Evolutionary conservation across 2,888 invertebrate species (phyloP), one percentile per base, ranked within the genome.

Genomic region (Trypoxylon attenuatum): DNA sequence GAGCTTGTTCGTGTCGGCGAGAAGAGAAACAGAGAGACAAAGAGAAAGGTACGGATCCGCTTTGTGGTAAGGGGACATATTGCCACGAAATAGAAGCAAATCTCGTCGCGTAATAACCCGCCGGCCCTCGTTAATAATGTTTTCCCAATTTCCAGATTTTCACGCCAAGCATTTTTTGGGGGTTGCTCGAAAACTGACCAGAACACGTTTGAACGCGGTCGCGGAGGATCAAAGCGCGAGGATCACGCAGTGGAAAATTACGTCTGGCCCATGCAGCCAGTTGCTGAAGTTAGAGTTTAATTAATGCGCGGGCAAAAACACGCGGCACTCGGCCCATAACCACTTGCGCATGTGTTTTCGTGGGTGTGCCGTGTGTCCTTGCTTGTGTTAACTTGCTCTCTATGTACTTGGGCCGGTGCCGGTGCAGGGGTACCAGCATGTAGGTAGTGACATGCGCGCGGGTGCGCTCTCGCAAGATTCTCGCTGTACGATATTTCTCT

Each of bases 261-360:
- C 71, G 55, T 73, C 58, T 71, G 68, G 67, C 59, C 59, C 49
- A 49, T 57, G 64, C 66, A 64, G 57, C 43, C 58, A 50, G 57
- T 73, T 33, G 63, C 63, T 63, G 57, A 66, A 78, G 73, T 76
- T 78, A 58, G 68, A 73, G 76, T 78, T 78, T 78, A 78, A 77
- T 77, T 77, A 77, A 78, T 67, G 78, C 71, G 55, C 64, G 51
- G 52, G 64, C 69, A 77, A 77, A 77, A 77, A 73, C 66, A 58
- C 59, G 41, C 64, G 49, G 41, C 57, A 27, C 53, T 43, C 47
- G 22, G 47, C 22, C n/a, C 27, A 1, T 33, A 33, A 33, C 33
- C 1, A 13, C 33, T 4, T 3, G 13, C 33, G n/a, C 8, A 10
- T 29, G 41, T 22, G 25, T n/a, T 19, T 16, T 16, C 15, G 16